These are phyloP conservation scores for Halotydeus destructor DNA, from an alignment of 1,140 invertebrate genomes.

Conservation along the genomic window DNA sequence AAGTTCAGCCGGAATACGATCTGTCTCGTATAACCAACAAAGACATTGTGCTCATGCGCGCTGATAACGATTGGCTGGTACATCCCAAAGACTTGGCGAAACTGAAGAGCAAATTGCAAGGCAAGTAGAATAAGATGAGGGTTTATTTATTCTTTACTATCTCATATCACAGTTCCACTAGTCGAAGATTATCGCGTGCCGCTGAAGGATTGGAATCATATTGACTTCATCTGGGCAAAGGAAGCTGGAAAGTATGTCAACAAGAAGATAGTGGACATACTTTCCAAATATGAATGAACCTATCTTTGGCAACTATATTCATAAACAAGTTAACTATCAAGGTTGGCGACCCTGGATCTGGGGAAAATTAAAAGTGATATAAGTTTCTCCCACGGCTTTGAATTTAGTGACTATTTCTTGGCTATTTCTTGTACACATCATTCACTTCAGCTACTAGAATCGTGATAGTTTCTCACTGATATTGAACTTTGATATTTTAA, in stretches of 20 bases:
- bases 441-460: no score
- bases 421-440: no score
- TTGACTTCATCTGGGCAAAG: conserved; percentile 17
- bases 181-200: conserved; percentile 6
- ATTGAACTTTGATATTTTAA: no score
- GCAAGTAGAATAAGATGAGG: background rate
- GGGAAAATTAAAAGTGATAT: no score
- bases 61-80: conserved; percentile 7
- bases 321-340: no score
- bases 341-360: no score
- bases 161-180: conserved; percentile 6
- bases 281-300: background rate
- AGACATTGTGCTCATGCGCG: conserved; percentile 1
- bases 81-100: conserved; percentile 1
- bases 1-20: conserved; percentile 4
- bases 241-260: conserved; percentile 16
- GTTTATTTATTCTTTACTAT: background rate
- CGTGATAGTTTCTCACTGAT: no score
- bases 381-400: no score
- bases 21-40: conserved; percentile 2
- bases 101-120: background rate
- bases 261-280: conserved; percentile 2
- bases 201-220: conserved; percentile 14
- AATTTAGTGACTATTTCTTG: no score
- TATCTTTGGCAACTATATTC: no score